Conservation (phyloP, 2,113 vertebrate species). For the Callithrix jacchus region DNA sequence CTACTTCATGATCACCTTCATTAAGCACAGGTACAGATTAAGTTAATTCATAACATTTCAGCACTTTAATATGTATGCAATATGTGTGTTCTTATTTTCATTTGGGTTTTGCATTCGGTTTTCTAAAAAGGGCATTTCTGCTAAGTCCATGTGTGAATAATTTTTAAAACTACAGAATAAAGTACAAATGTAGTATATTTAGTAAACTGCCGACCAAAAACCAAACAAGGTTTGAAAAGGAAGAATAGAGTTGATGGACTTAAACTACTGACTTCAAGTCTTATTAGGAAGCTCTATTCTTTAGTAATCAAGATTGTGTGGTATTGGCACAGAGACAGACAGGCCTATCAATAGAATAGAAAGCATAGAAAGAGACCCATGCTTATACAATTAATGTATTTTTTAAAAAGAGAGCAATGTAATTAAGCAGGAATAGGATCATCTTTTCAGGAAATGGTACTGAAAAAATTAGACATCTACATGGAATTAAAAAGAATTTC, state of each 20-base stretch:
- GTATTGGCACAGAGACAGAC: background rate
- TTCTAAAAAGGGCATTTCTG: constrained; percentile 81
- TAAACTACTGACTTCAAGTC: background rate
- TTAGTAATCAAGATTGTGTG: background rate
- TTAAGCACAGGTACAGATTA: background rate
- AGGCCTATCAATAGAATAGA: background rate
- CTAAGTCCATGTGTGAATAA: constrained; percentile 69
- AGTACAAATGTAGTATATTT: constrained; percentile 74
- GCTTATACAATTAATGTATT: background rate
- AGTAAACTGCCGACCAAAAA: constrained; percentile 76
- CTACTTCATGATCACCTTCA: constrained; percentile 57
- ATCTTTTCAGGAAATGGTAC: background rate
- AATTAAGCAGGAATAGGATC: background rate
- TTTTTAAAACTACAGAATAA: constrained; percentile 72
- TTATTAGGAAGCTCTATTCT: background rate
- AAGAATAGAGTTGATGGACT: background rate
- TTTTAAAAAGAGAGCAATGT: background rate
- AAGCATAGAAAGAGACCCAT: background rate
- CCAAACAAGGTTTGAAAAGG: background rate
- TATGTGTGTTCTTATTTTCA: constrained; percentile 67
- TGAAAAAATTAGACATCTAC: background rate
- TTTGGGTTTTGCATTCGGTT: constrained; percentile 80
- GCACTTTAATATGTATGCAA: constrained; percentile 62
- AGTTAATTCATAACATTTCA: constrained; percentile 67
- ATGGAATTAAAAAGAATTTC: background rate